Evolutionary conservation across 1,140 invertebrate genomes (phyloP), one percentile per base, ranked within the genome.

Genomic region (Nasonia giraulti): DNA sequence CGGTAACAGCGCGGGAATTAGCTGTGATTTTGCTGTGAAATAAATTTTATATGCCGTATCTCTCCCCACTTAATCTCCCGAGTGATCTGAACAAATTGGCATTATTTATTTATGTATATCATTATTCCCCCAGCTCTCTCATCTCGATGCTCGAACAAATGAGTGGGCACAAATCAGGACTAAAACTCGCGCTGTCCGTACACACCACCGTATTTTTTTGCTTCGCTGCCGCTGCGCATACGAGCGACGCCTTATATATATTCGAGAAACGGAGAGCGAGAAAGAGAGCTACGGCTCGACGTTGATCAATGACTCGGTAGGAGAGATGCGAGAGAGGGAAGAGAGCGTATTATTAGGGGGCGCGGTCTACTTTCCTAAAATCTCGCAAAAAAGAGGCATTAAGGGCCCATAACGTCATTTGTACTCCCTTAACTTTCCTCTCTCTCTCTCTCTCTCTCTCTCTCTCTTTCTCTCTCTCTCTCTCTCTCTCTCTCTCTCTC

Each of bases 391-490:
- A 82, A 82, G 37, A 82, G 47, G 33, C 40, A 81, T 82, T 73
- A 66, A 78, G 33, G 80, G 31, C 55, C 73, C 66, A 79, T 86
- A 82, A 82, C 68, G 80, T 85, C 78, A 85, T 85, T 85, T 82
- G 74, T 85, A 85, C 78, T 79, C 69, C 44, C 83, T 74, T 75
- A 80, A 84, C 77, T 84, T 84, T 83, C 62, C 69, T 37, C 44
- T 37, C 33, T 37, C 33, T 6, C 33, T 37, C 33, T 37, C 33
- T 37, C 33, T 37, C 33, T 37, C 33, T 11, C 31, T 27, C 27
- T 27, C 27, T 27, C 27, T 27, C 27, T 27, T 1, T 11, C 31
- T 27, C 27, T 27, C 27, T 27, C 27, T 27, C 27, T 27, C 27
- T 37, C 33, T 37, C 33, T 27, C 27, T 27, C 27, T 37, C 33